Percentiles rank a stretch among this genome's conserved stretches.
Evolutionary conservation across 1,140 invertebrate species (phyloP).

Genomic region (Apis mellifera): DNA sequence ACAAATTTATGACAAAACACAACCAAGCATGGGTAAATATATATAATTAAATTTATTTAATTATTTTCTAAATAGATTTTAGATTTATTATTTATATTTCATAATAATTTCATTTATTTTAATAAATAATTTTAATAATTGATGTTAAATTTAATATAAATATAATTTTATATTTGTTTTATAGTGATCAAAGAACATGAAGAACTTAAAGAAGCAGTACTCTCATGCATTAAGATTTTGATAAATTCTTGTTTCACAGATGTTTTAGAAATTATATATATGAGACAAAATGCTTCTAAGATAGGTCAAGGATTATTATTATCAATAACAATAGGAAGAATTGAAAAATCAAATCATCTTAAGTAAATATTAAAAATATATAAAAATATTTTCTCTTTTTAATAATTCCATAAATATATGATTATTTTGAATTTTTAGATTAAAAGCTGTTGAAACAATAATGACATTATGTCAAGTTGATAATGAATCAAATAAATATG

Average conservation of each 20-base stretch:
- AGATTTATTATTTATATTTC: constrained; percentile 15
- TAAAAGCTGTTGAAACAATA: constrained; percentile 83
- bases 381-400: constrained; percentile 29
- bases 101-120: constrained; percentile 14
- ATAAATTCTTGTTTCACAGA: constrained; percentile 78
- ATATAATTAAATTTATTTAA: constrained; percentile 29
- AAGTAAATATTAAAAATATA: constrained; percentile 77
- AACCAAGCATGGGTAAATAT: constrained; percentile 78
- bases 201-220: constrained; percentile 83
- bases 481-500: constrained; percentile 73
- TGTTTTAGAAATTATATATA: constrained; percentile 80
- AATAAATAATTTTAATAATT: constrained; percentile 52
- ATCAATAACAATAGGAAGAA: constrained; percentile 83
- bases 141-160: constrained; percentile 37
- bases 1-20: constrained; percentile 80
- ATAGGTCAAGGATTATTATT: constrained; percentile 84
- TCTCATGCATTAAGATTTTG: constrained; percentile 81
- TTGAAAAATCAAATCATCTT: constrained; percentile 82
- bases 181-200: constrained; percentile 80
- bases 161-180: constrained; percentile 60
- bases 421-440: constrained; percentile 71
- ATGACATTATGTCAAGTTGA: constrained; percentile 83
- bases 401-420: constrained; percentile 26
- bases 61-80: not conserved
- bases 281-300: constrained; percentile 80